Percentiles rank a stretch among this genome's conserved stretches.
phyloP scores from a whole-genome alignment of 2,888 invertebrate species.

The Scaptodrosophila latifasciaeformis region DNA sequence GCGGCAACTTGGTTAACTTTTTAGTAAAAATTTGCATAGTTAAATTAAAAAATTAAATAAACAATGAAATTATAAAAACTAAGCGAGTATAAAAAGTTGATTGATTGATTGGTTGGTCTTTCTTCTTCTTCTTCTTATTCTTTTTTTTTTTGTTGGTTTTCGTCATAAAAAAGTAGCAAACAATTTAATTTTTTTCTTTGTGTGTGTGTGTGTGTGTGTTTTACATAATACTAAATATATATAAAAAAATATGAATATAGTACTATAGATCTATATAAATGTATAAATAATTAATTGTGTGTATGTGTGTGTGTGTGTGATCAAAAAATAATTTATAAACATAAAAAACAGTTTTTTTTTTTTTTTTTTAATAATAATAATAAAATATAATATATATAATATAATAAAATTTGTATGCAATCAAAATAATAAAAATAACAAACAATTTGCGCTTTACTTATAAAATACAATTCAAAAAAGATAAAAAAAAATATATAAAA shows the following conservation, averaged over 20 bases:
- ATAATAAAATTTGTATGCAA: conserved; percentile 18
- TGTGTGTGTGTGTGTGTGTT: too few relatives aligned
- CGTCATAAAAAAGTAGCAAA: conserved; percentile 48
- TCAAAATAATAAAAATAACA: conserved; percentile 54
- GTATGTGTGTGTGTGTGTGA: conserved; percentile 27
- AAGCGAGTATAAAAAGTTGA: conserved; percentile 62
- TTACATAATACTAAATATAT: too few relatives aligned
- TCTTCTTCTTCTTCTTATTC: conserved; percentile 22
- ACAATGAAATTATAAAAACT: conserved; percentile 59
- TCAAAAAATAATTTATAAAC: conserved; percentile 65
- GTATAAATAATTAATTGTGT: too few relatives aligned
- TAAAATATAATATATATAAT: background rate
- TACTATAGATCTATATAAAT: too few relatives aligned
- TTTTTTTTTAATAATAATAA: too few relatives aligned
- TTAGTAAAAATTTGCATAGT: conserved; percentile 27
- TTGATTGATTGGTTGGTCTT: conserved; percentile 35
- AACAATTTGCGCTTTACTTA: conserved; percentile 57
- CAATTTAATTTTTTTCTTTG: conserved; percentile 33
- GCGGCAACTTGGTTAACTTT: conserved; percentile 28
- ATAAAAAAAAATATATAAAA: conserved; percentile 4
- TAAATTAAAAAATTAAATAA: conserved; percentile 21
- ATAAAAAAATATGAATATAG: too few relatives aligned
- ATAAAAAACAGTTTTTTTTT: conserved; percentile 61
- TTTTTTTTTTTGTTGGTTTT: conserved; percentile 25
- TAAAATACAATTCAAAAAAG: conserved; percentile 31